phyloP scores from a whole-genome alignment of 2,888 invertebrate species.

The Halictus quadricinctus region DNA sequence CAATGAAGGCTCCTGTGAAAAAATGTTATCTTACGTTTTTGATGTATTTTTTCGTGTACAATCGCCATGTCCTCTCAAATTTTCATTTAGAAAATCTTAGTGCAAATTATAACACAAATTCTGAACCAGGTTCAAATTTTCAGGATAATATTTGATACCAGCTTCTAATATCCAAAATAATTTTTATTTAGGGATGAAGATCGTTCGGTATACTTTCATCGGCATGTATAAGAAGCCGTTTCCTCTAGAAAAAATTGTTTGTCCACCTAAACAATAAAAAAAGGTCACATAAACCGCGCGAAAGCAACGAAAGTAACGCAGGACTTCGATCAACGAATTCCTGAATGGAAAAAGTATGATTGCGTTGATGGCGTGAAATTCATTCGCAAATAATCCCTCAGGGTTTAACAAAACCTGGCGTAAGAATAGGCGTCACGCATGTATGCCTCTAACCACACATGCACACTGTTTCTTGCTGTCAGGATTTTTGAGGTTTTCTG shows the following conservation, averaged over 20 bases:
- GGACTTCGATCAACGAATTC: neutral
- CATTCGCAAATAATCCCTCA: conserved; percentile 15
- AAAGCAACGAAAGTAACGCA: conserved; percentile 2
- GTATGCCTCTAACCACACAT: conserved; percentile 35
- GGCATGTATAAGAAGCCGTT: neutral
- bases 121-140: neutral
- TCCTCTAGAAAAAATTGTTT: neutral
- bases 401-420: conserved; percentile 25
- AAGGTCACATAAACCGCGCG: neutral
- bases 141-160: no score
- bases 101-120: neutral
- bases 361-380: conserved; percentile 41
- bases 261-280: neutral
- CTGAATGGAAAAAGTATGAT: conserved; percentile 3
- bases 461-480: neutral
- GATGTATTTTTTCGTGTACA: neutral
- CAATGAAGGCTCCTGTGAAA: neutral
- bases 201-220: neutral
- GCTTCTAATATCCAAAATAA: no score
- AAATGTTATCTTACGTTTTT: neutral
- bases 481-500: neutral
- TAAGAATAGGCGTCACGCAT: conserved; percentile 39
- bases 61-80: neutral
- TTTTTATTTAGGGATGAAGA: no score
- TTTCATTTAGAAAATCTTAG: neutral